Evolutionary conservation across 2,797 vertebrate species (phyloP).

Genomic region (Anguilla obscura): DNA sequence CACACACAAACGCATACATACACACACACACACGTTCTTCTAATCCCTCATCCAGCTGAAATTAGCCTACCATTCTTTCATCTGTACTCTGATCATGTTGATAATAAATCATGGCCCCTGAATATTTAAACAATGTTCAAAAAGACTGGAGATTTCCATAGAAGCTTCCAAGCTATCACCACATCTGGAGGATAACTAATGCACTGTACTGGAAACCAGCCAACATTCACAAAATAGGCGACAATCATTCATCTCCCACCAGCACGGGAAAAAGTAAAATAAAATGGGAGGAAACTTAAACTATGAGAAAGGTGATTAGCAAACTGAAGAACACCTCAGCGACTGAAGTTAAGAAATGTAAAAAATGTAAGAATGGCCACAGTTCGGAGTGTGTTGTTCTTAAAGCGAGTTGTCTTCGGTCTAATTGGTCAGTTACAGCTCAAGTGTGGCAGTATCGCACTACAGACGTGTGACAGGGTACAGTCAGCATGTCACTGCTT

Average conservation of each 20-base stretch:
- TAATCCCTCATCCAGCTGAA: neutral
- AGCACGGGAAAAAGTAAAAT: neutral
- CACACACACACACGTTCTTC: conserved; percentile 8
- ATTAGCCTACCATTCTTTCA: conserved; percentile 20
- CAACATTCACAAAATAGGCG: neutral
- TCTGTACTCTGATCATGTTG: conserved; percentile 9
- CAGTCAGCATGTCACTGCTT: neutral
- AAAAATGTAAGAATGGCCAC: neutral
- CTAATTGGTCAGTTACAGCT: neutral
- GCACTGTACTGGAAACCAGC: neutral
- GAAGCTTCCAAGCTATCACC: conserved; percentile 17
- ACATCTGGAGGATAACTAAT: conserved; percentile 16
- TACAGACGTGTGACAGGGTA: neutral
- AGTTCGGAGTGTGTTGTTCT: neutral
- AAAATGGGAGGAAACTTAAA: neutral
- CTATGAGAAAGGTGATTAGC: neutral
- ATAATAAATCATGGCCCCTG: conserved; percentile 29
- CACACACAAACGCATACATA: neutral
- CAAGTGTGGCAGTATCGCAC: neutral
- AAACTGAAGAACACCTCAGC: neutral
- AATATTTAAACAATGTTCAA: conserved; percentile 27
- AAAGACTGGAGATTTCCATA: neutral
- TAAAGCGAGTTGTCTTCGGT: neutral
- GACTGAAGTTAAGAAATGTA: neutral
- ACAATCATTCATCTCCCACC: neutral